Conservation (phyloP, 2,113 vertebrate species). For the Stegostoma tigrinum region DNA sequence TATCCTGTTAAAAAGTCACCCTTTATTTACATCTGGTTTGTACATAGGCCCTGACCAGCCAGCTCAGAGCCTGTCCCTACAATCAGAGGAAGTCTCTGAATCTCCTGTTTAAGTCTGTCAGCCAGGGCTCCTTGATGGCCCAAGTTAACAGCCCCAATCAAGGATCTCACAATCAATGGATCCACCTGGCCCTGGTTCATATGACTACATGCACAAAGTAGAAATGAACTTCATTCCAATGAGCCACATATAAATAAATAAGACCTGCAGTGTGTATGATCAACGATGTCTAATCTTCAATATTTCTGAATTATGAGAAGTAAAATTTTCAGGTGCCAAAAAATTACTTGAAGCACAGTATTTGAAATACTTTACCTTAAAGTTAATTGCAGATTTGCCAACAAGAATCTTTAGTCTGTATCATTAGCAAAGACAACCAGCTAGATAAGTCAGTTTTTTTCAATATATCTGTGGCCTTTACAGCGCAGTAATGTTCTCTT, state of each 20-base stretch:
- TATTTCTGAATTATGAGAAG: background rate
- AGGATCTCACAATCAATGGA: too few species aligned
- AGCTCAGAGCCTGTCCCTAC: too few species aligned
- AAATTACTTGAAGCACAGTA: background rate
- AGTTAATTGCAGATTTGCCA: background rate
- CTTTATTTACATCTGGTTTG: too few species aligned
- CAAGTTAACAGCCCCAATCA: too few species aligned
- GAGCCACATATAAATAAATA: background rate
- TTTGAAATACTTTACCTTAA: background rate
- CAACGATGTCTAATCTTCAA: background rate
- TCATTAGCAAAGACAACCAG: background rate
- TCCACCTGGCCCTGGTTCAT: too few species aligned
- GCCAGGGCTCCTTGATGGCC: too few species aligned
- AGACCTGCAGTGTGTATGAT: background rate
- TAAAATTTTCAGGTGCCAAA: background rate
- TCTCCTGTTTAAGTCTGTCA: too few species aligned
- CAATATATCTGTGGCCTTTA: background rate
- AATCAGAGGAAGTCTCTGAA: too few species aligned
- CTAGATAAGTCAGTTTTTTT: background rate
- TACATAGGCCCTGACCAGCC: too few species aligned
- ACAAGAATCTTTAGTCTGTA: background rate
- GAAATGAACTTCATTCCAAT: background rate
- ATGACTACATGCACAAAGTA: background rate
- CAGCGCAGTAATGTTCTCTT: background rate
- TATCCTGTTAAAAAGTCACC: too few species aligned